Percentiles rank a stretch among this genome's conserved stretches.
Evolutionary conservation across 2,888 invertebrate species (phyloP).

Genomic region (Laspeyria flexula): DNA sequence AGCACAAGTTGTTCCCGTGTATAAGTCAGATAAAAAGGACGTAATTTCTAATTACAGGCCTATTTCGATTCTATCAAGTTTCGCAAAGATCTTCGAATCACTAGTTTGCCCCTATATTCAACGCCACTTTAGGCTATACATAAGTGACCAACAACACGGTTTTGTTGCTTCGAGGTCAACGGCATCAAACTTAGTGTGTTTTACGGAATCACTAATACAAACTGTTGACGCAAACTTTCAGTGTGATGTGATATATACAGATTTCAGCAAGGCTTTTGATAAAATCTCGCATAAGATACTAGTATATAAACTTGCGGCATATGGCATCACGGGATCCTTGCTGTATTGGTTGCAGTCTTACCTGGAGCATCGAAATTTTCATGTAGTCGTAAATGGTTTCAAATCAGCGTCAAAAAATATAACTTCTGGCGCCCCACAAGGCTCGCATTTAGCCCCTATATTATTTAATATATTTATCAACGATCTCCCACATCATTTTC

Average conservation of each 20-base stretch:
- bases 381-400: conserved; percentile 24
- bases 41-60: too few relatives aligned
- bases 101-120: conserved; percentile 2
- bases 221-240: conserved; percentile 13
- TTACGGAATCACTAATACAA: conserved; percentile 10
- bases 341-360: conserved; percentile 16
- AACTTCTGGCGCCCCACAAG: conserved; percentile 7
- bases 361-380: conserved; percentile 8
- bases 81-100: background rate
- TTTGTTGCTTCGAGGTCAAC: conserved; percentile 30
- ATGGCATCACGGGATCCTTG: conserved; percentile 11
- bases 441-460: conserved; percentile 10
- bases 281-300: conserved; percentile 17
- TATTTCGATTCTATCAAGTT: too few relatives aligned
- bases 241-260: conserved; percentile 6
- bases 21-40: too few relatives aligned
- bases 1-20: background rate
- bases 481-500: background rate
- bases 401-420: background rate
- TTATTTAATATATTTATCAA: conserved; percentile 1
- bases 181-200: conserved; percentile 18
- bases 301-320: conserved; percentile 3
- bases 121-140: conserved; percentile 10
- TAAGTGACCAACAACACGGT: conserved; percentile 25
- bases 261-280: conserved; percentile 21